Conservation (phyloP, 2,888 invertebrate genomes). For the Escarpia spicata region DNA sequence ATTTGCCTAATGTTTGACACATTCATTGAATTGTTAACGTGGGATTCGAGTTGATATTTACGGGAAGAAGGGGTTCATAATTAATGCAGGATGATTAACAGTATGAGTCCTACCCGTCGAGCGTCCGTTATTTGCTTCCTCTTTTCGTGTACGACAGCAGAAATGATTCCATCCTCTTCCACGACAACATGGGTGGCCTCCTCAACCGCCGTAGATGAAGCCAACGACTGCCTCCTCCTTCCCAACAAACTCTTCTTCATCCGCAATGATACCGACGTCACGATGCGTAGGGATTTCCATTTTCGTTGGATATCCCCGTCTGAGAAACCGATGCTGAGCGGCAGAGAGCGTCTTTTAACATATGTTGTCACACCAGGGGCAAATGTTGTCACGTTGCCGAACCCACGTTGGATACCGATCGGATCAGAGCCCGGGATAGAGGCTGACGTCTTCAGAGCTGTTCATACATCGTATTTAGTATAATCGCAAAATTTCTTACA, state of each 20-base stretch:
- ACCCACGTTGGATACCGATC: not conserved
- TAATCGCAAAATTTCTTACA: not conserved
- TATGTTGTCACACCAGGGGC: not conserved
- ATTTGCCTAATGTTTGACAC: no score
- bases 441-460: slow-evolving; percentile 6
- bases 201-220: not conserved
- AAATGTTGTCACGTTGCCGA: not conserved
- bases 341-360: not conserved
- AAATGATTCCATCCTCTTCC: not conserved
- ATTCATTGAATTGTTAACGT: no score
- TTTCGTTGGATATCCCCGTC: not conserved
- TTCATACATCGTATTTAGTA: not conserved
- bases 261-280: not conserved
- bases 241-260: not conserved
- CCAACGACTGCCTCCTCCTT: not conserved
- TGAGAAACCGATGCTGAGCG: not conserved
- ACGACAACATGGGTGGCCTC: not conserved
- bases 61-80: not conserved
- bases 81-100: not conserved
- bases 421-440: not conserved
- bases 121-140: not conserved
- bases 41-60: no score
- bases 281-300: slow-evolving; percentile 1
- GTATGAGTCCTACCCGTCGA: not conserved
- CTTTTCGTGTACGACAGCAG: not conserved